Base-by-base conservation (phyloP, 2,888 invertebrate species). In the Apamea sordens region DNA sequence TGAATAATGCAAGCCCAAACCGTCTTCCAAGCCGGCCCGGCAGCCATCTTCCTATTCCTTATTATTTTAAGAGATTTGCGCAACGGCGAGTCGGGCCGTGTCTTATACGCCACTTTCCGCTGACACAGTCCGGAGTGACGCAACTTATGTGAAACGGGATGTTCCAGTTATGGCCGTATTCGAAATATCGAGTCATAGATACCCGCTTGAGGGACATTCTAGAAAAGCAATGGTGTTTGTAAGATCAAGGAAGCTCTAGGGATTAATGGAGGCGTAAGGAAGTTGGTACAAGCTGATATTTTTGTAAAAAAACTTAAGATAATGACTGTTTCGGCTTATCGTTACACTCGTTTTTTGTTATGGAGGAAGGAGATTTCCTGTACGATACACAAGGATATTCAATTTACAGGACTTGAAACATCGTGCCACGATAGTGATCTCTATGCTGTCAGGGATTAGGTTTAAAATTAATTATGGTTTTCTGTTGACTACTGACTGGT, bases 1-100 rank as follows among this genome's bases (percentile, higher is more conserved):
- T 94, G 94, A 94, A 94, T 94, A 94, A 94, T 94, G 92, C 91
- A 94, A 82, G 75, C 68, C 89, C 88, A 91, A 91, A 73, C 79
- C 67, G 32, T 64, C 64, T 83, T 65, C 74, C 18, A 89, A 85
- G 77, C 50, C 79, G 75, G 67, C 72, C 77, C 72, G 76, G 73
- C 75, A 73, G 68, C 86, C 73, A 85, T 83, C 73, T 89, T 81
- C 65, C 82, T 44, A 76, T 77, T 84, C 68, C 88, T 85, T 88
- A 88, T 88, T 89, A 89, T 89, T 89, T 89, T 89, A 89, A 80
- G 73, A 82, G 88, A 86, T 88, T 87, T 89, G 69, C 75, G 59
- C 73, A 80, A 84, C 76, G 79, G 59, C 69, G 77, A 77, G 10
- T 44, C 64, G 69, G 73, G 65, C 59, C 50, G 77, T 65, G 67